Evolutionary conservation across 2,797 vertebrate species (phyloP).

Genomic region (Catostomus latipinnis): DNA sequence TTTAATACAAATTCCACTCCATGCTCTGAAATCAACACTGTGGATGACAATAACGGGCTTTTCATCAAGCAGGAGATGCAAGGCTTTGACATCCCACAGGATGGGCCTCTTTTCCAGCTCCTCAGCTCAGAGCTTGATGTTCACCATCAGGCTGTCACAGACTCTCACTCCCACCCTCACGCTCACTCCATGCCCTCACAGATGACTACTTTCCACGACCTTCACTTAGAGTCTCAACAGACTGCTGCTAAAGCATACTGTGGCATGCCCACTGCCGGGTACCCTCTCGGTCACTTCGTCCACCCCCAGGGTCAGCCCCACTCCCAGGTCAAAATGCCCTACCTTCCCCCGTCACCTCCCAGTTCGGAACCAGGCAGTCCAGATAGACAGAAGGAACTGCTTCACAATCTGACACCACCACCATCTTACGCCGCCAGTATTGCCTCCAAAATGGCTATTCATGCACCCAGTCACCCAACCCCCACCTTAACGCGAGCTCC

Average conservation of each 20-base stretch:
- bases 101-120: constrained; percentile 94
- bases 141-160: constrained; percentile 80
- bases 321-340: constrained; percentile 77
- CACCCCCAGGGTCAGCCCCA: constrained; percentile 73
- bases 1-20: constrained; percentile 83
- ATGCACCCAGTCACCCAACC: constrained; percentile 69
- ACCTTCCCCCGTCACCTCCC: constrained; percentile 95
- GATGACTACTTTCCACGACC: constrained; percentile 85
- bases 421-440: constrained; percentile 96
- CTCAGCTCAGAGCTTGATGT: constrained; percentile 91
- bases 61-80: constrained; percentile 97
- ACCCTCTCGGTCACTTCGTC: constrained; percentile 83
- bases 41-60: constrained; percentile 80
- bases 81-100: constrained; percentile 87
- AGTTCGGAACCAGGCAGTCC: constrained; percentile 97
- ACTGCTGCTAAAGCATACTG: constrained; percentile 88
- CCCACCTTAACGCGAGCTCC: constrained; percentile 27
- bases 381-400: constrained; percentile 94
- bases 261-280: constrained; percentile 78
- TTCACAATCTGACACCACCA: constrained; percentile 93
- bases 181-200: constrained; percentile 83
- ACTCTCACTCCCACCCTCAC: constrained; percentile 75
- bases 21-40: constrained; percentile 54
- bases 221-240: constrained; percentile 84
- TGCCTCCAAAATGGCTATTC: constrained; percentile 91